Evolutionary conservation across 2,797 vertebrate species (phyloP).

Genomic region (Lerista edwardsae): DNA sequence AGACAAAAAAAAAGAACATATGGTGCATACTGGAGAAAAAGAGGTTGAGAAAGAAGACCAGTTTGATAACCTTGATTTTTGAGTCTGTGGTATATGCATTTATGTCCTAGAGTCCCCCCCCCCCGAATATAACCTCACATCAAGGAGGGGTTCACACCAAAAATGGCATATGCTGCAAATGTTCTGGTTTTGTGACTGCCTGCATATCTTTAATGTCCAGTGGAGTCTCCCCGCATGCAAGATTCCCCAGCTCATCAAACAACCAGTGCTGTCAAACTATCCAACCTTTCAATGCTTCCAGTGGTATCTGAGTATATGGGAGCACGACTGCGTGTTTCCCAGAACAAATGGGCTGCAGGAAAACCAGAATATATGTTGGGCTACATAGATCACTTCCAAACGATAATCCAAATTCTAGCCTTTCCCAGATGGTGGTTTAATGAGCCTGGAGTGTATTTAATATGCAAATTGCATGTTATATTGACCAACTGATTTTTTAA

Average conservation of each 20-base stretch:
- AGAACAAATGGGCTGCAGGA: constrained; percentile 14
- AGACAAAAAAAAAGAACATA: neutral
- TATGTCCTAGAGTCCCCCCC: neutral
- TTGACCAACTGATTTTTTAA: constrained; percentile 70
- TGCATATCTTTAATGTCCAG: neutral
- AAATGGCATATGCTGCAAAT: neutral
- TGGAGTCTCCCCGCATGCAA: rapidly evolving
- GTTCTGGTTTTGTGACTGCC: neutral
- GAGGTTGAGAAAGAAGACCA: neutral
- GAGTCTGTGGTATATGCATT: neutral
- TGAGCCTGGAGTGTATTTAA: constrained; percentile 54
- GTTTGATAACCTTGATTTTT: too few relatives aligned
- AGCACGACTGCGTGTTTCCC: neutral
- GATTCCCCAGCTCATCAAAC: neutral
- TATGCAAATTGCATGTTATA: constrained; percentile 68
- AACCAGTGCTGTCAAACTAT: neutral
- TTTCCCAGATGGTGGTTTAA: constrained; percentile 56
- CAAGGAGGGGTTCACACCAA: neutral
- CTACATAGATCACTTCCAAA: constrained; percentile 37
- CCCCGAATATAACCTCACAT: too few relatives aligned
- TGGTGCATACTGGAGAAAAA: neutral
- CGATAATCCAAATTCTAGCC: constrained; percentile 10
- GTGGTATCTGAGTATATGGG: neutral
- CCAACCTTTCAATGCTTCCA: neutral
- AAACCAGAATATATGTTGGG: neutral